These are phyloP conservation scores for Galagoides demidoff DNA, from an alignment of 2,797 vertebrate genomes.

Conservation along the genomic window DNA sequence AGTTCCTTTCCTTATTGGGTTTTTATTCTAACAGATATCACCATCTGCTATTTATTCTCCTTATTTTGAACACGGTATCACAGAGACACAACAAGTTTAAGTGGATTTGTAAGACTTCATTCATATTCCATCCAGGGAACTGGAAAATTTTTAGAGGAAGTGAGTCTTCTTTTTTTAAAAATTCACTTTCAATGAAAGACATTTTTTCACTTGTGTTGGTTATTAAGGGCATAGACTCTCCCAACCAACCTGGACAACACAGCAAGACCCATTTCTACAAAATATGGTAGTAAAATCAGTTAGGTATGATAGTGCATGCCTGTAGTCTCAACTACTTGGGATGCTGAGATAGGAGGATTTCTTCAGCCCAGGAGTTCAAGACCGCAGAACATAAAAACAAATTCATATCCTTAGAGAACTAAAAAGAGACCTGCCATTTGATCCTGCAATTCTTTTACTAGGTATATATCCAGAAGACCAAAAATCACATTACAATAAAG, in stretches of 20 bases:
- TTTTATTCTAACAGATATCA: slow-evolving; percentile 59
- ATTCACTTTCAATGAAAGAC: slow-evolving; percentile 20
- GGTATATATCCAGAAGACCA: too few relatives aligned
- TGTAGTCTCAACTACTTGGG: not conserved
- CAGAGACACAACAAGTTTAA: slow-evolving; percentile 65
- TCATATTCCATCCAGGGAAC: slow-evolving; percentile 40
- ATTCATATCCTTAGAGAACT: too few relatives aligned
- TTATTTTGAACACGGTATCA: slow-evolving; percentile 57
- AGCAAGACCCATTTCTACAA: not conserved
- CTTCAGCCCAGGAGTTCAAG: not conserved
- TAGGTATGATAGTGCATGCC: not conserved
- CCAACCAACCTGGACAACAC: not conserved
- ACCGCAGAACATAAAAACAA: too few relatives aligned
- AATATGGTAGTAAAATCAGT: not conserved
- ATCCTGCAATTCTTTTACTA: too few relatives aligned
- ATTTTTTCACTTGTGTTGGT: not conserved
- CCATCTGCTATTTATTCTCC: slow-evolving; percentile 75
- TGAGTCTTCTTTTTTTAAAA: not conserved
- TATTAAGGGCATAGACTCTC: not conserved
- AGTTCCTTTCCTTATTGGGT: slow-evolving; percentile 52
- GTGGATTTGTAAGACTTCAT: slow-evolving; percentile 44
- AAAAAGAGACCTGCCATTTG: too few relatives aligned
- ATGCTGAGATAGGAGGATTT: not conserved
- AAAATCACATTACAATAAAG: too few relatives aligned
- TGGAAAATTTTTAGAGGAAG: not conserved